phyloP scores from a whole-genome alignment of 2,888 invertebrate species.

The Drosophila recens region DNA sequence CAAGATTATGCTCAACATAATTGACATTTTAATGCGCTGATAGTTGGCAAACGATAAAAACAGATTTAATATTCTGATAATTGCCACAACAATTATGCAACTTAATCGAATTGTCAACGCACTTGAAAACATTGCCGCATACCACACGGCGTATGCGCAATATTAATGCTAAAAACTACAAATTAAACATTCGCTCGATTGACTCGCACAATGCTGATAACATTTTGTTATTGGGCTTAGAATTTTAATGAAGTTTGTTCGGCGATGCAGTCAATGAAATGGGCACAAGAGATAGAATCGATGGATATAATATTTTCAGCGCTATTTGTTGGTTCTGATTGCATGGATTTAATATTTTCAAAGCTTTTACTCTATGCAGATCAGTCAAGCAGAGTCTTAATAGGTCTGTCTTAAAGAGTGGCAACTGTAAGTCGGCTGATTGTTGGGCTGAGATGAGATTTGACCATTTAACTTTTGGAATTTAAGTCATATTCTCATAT shows the following conservation, averaged over 20 bases:
- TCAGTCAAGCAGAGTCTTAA: neutral
- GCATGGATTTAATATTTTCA: neutral
- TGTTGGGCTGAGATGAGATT: conserved; percentile 1
- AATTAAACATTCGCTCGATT: conserved; percentile 32
- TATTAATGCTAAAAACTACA: conserved; percentile 13
- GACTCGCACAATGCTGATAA: conserved; percentile 11
- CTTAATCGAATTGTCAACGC: conserved; percentile 79
- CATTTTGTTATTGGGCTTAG: conserved; percentile 1
- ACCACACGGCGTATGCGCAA: conserved; percentile 52
- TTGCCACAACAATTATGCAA: conserved; percentile 75
- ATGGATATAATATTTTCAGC: neutral
- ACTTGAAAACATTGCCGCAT: conserved; percentile 15
- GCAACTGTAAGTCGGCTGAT: conserved; percentile 1
- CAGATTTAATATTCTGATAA: conserved; percentile 81
- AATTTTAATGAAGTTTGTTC: conserved; percentile 18
- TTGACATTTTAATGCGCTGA: conserved; percentile 81
- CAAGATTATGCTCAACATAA: conserved; percentile 60
- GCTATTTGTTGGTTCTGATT: neutral
- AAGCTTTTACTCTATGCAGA: conserved; percentile 10
- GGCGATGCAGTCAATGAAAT: conserved; percentile 7
- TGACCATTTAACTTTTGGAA: neutral
- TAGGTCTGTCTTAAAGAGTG: conserved; percentile 2
- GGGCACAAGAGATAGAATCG: neutral
- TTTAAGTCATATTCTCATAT: conserved; percentile 34
- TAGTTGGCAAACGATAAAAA: conserved; percentile 73